Evolutionary conservation across 1,140 invertebrate species (phyloP).

Genomic region (Lepidurus apus): DNA sequence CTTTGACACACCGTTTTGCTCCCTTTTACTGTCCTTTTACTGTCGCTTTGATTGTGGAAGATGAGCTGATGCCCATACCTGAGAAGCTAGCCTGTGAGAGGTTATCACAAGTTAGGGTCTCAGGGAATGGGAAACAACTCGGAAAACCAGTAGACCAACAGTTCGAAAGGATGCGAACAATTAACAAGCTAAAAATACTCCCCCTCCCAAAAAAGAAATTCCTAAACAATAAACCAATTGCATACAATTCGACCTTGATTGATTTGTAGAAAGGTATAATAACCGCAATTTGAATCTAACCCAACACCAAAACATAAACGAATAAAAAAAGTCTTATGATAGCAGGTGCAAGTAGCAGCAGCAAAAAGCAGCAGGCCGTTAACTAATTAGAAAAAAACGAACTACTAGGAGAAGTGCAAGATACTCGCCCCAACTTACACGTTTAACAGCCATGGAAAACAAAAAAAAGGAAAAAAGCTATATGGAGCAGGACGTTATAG

Average conservation of each 20-base stretch:
- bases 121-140: constrained; percentile 32
- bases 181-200: not conserved
- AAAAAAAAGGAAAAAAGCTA: not conserved
- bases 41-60: not conserved
- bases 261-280: not conserved
- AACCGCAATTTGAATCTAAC: not conserved
- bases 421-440: too few species aligned
- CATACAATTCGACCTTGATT: not conserved
- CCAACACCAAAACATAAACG: not conserved
- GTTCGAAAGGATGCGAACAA: not conserved
- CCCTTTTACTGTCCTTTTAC: not conserved
- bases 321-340: too few species aligned
- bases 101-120: constrained; percentile 35
- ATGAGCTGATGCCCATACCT: constrained; percentile 30
- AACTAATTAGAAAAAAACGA: too few species aligned
- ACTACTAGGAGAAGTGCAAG: too few species aligned
- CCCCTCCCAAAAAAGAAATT: not conserved
- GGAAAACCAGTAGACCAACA: not conserved
- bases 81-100: constrained; percentile 35
- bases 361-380: too few species aligned
- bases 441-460: not conserved
- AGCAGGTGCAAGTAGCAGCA: too few species aligned
- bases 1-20: not conserved
- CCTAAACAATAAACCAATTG: not conserved
- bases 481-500: not conserved